Percentiles rank a stretch among this genome's conserved stretches.
These are phyloP conservation scores for Chlamydotis undulata DNA, from an alignment of 2,113 vertebrate genomes.

Conservation along the genomic window DNA sequence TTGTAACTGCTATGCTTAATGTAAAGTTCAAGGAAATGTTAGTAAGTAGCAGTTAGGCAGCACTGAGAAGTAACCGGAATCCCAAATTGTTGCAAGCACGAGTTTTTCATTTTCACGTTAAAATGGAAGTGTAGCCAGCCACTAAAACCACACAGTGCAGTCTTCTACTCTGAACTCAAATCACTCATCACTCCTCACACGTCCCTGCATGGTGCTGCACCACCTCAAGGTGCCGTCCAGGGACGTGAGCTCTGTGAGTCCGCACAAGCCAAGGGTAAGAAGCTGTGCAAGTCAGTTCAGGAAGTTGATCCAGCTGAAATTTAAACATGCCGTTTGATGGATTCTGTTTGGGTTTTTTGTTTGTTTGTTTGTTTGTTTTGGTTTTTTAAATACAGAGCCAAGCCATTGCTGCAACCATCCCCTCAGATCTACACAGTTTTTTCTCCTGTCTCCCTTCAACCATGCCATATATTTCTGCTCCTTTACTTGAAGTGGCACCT, in stretches of 20 bases:
- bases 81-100: background rate
- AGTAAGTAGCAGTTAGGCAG: background rate
- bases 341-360: background rate
- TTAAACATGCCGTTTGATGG: background rate
- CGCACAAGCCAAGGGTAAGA: background rate
- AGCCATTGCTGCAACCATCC: background rate
- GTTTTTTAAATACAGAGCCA: background rate
- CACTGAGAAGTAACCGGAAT: background rate
- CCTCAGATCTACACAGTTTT: background rate
- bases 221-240: background rate
- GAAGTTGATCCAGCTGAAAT: background rate
- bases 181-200: background rate
- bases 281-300: background rate
- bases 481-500: background rate
- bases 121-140: background rate
- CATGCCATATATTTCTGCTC: background rate
- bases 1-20: background rate
- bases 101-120: background rate
- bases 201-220: background rate
- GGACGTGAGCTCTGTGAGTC: background rate
- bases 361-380: no score
- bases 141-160: accelerated
- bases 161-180: accelerated
- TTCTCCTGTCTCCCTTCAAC: background rate
- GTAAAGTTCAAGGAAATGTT: background rate